phyloP scores from a whole-genome alignment of 2,888 invertebrate species.

The Cephus spinipes region DNA sequence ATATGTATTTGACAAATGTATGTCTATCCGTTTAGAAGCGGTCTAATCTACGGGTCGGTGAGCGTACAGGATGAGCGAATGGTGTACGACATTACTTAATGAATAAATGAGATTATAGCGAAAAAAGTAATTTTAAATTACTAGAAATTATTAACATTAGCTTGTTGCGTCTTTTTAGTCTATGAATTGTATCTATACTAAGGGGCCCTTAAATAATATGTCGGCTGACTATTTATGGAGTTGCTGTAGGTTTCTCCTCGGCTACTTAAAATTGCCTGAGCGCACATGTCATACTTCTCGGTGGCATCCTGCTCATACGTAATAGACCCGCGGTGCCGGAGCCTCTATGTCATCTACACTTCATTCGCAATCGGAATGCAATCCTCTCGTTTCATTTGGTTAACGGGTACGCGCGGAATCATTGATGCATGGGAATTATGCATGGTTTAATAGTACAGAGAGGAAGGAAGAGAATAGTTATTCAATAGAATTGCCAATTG shows the following conservation, averaged over 20 bases:
- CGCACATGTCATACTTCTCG: slow-evolving; percentile 43
- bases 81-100: neutral
- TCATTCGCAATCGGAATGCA: slow-evolving; percentile 32
- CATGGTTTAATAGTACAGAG: neutral
- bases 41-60: neutral
- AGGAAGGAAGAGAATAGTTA: neutral
- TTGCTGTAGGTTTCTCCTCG: slow-evolving; percentile 28
- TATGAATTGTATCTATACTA: neutral
- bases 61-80: neutral
- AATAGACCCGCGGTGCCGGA: slow-evolving; percentile 30
- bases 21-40: neutral
- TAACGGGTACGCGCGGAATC: neutral
- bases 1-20: neutral
- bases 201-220: slow-evolving; percentile 1
- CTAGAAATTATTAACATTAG: neutral
- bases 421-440: neutral
- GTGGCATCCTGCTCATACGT: slow-evolving; percentile 36
- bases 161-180: neutral
- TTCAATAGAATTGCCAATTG: neutral
- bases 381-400: slow-evolving; percentile 23
- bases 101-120: neutral
- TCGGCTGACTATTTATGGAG: slow-evolving; percentile 8
- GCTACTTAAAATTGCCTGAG: slow-evolving; percentile 38
- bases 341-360: neutral
- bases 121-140: neutral